Conservation (phyloP, 1,140 invertebrate species). For the Trichomalopsis sarcophagae region DNA sequence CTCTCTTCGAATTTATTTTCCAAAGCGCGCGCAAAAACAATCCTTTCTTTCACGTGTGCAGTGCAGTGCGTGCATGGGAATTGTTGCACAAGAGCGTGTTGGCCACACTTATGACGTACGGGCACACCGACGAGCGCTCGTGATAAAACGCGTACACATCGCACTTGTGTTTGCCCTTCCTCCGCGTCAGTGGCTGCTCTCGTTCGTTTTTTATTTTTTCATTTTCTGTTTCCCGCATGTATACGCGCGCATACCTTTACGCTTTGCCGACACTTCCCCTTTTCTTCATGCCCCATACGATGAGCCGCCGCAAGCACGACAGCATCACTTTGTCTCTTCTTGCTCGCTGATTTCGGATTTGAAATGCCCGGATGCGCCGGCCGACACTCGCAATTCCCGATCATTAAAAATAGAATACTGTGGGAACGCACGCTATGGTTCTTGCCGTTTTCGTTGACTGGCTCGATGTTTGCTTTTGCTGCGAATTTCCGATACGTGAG, state of each 20-base stretch:
- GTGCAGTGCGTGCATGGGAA: not conserved
- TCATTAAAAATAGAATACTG: slow-evolving; percentile 49
- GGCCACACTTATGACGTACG: slow-evolving; percentile 69
- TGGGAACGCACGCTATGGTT: slow-evolving; percentile 31
- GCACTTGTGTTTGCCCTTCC: slow-evolving; percentile 3
- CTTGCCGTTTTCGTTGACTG: not conserved
- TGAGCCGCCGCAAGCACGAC: not conserved
- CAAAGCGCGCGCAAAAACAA: not conserved
- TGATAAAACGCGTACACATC: slow-evolving; percentile 1
- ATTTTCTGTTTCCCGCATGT: slow-evolving; percentile 52
- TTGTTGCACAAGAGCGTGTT: slow-evolving; percentile 59
- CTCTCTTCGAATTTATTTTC: slow-evolving; percentile 5
- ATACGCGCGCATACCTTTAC: slow-evolving; percentile 57
- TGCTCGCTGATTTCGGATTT: slow-evolving; percentile 50
- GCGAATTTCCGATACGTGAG: not conserved
- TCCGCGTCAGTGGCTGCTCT: slow-evolving; percentile 31
- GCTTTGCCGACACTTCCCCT: slow-evolving; percentile 53
- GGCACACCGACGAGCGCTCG: slow-evolving; percentile 37
- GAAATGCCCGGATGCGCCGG: slow-evolving; percentile 42
- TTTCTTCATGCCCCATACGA: not conserved
- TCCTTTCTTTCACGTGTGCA: not conserved
- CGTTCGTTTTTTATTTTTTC: too few species aligned
- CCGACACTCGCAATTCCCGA: slow-evolving; percentile 33
- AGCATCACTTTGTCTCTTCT: slow-evolving; percentile 46
- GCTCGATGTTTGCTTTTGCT: not conserved